Percentiles rank a stretch among this genome's conserved stretches.
These are phyloP conservation scores for Phoenicopterus ruber DNA, from an alignment of 2,113 vertebrate genomes.

Conservation along the genomic window DNA sequence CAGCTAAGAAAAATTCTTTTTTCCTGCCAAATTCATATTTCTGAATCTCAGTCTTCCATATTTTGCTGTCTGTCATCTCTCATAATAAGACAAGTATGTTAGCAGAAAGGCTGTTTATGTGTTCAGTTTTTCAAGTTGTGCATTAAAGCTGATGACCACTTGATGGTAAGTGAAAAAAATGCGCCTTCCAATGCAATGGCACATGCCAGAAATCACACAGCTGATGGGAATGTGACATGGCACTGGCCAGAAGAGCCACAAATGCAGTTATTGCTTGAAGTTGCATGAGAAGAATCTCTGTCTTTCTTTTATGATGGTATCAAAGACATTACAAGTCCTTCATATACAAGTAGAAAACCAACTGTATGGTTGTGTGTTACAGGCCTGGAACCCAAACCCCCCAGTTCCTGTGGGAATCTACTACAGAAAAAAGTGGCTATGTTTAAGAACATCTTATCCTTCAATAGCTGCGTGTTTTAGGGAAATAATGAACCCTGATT, in stretches of 20 bases:
- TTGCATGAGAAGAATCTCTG: background rate
- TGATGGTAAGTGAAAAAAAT: background rate
- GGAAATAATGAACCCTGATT: background rate
- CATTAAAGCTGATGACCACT: background rate
- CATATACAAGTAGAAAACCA: background rate
- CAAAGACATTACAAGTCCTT: background rate
- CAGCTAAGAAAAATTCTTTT: background rate
- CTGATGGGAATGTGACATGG: background rate
- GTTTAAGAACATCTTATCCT: background rate
- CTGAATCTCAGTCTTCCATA: background rate
- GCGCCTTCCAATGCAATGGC: background rate
- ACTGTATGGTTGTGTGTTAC: background rate
- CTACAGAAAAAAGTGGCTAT: background rate
- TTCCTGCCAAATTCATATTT: background rate
- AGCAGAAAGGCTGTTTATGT: background rate
- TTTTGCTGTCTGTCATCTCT: background rate
- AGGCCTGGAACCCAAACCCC: background rate
- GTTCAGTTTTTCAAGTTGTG: background rate
- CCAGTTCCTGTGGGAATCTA: background rate
- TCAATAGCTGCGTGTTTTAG: background rate
- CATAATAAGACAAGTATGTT: background rate
- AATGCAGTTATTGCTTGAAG: background rate
- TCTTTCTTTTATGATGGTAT: background rate
- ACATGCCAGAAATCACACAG: background rate
- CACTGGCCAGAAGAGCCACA: background rate